A percentile compares a stretch with the other conserved stretches of the same genome.
Evolutionary conservation across 2,888 invertebrate species (phyloP).

Genomic region (Lepidochrysops patricia): DNA sequence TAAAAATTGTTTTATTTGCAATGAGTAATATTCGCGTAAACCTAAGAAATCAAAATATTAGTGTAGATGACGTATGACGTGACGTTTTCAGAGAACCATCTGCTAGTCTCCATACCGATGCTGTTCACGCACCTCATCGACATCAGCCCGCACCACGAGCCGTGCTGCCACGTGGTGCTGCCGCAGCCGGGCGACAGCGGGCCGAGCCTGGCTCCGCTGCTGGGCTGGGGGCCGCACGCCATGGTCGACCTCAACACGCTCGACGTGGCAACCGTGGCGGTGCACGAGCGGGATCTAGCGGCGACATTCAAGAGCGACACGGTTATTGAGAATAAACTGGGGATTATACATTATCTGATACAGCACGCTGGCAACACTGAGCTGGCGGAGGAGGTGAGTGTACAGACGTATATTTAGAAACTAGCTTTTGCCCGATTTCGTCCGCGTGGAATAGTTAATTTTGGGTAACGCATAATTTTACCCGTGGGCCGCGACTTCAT

Average conservation of each 20-base stretch:
- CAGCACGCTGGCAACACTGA: conserved; percentile 85
- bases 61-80: no score
- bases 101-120: conserved; percentile 88
- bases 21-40: no score
- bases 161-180: conserved; percentile 85
- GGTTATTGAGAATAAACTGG: conserved; percentile 81
- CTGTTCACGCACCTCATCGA: conserved; percentile 90
- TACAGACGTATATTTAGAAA: no score
- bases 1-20: no score
- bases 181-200: conserved; percentile 73
- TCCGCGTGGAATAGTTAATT: no score
- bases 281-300: conserved; percentile 79
- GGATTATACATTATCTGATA: conserved; percentile 88
- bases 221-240: conserved; percentile 68
- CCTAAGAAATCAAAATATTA: no score
- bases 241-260: conserved; percentile 81
- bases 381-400: conserved; percentile 80
- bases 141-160: conserved; percentile 87
- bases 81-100: conserved; percentile 81
- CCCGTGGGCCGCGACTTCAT: no score
- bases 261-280: conserved; percentile 79
- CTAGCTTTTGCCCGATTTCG: no score
- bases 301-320: conserved; percentile 80
- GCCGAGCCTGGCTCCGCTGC: conserved; percentile 79
- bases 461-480: no score